Conservation (phyloP, 2,888 invertebrate species). For the Sminthurides aquaticus region DNA sequence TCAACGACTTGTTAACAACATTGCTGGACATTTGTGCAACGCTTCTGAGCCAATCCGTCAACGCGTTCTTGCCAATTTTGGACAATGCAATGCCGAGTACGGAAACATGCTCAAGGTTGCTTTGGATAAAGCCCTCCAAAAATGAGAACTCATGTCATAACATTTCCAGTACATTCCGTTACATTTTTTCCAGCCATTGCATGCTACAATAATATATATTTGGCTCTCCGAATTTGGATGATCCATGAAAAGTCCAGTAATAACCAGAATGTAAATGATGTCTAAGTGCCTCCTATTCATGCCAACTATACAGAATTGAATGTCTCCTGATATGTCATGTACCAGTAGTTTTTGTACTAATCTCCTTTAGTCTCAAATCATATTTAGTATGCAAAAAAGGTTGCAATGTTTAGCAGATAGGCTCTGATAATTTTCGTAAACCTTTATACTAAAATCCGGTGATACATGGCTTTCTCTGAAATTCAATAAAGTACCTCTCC, state of each 20-base stretch:
- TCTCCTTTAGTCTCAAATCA: no score
- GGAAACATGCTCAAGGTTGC: slow-evolving; percentile 60
- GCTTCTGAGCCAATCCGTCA: slow-evolving; percentile 53
- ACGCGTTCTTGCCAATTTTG: slow-evolving; percentile 74
- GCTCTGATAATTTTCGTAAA: no score
- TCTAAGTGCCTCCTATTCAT: no score
- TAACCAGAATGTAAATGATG: no score
- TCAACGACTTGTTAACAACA: slow-evolving; percentile 66
- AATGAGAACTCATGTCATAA: not conserved
- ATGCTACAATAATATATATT: not conserved
- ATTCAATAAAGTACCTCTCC: no score
- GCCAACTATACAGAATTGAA: no score
- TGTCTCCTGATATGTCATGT: not conserved
- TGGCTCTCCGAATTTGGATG: not conserved
- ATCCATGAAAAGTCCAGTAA: not conserved
- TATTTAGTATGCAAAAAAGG: no score
- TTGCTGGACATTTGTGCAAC: slow-evolving; percentile 53
- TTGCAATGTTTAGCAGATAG: no score
- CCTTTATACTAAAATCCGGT: no score
- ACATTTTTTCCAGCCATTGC: not conserved
- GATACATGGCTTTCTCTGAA: no score
- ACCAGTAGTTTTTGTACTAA: not conserved
- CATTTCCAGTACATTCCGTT: not conserved
- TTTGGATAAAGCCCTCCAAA: not conserved
- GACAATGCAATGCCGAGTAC: slow-evolving; percentile 68